A percentile compares a stretch with the other conserved stretches of the same genome.
Evolutionary conservation across 2,888 invertebrate species (phyloP).

Genomic region (Microctonus brassicae): DNA sequence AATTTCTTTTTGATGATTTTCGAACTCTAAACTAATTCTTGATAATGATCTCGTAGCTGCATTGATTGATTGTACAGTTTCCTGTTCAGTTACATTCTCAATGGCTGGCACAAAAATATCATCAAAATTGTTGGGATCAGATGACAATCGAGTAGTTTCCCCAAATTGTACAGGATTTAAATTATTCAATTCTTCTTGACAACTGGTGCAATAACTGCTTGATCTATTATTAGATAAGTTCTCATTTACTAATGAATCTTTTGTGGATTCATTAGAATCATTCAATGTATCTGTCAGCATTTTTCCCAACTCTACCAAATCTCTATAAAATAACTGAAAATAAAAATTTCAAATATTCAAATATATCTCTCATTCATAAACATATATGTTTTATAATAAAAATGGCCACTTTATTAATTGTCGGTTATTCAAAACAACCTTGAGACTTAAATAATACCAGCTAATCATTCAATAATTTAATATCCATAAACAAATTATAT

Average conservation of each 20-base stretch:
- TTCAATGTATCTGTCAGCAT: background rate
- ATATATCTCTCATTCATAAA: background rate
- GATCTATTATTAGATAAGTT: background rate
- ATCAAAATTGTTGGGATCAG: background rate
- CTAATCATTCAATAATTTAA: no score
- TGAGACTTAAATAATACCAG: no score
- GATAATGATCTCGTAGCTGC: conserved; percentile 15
- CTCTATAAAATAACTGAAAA: background rate
- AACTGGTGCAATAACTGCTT: background rate
- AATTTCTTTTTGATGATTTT: background rate
- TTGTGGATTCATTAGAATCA: background rate
- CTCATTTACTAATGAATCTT: background rate
- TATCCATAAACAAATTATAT: no score
- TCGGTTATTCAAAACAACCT: no score
- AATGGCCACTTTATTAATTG: no score
- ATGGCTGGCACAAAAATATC: background rate
- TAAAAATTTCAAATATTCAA: background rate
- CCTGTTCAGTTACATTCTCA: background rate
- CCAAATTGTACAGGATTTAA: background rate
- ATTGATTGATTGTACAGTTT: background rate
- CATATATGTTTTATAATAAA: background rate
- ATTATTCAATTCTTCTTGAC: background rate
- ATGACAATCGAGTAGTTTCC: background rate
- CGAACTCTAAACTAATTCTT: background rate
- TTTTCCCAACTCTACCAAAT: background rate